phyloP scores from a whole-genome alignment of 2,888 invertebrate species.

The Yponomeuta evonymella region DNA sequence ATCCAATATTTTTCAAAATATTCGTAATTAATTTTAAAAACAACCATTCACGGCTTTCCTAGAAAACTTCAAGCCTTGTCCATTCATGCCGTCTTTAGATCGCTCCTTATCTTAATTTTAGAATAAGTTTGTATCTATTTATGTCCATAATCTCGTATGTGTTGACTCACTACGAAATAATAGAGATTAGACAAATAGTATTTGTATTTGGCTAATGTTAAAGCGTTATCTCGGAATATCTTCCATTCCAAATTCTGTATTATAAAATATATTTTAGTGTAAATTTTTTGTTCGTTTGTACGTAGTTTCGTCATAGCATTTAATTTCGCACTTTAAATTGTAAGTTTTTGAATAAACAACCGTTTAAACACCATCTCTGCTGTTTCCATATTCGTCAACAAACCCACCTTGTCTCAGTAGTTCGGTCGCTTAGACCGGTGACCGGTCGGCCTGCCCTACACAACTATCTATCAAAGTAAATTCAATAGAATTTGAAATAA shows the following conservation, averaged over 20 bases:
- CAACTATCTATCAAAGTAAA: too few relatives aligned
- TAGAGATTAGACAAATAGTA: background rate
- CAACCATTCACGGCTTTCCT: too few relatives aligned
- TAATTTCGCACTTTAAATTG: slow-evolving; percentile 32
- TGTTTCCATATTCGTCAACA: background rate
- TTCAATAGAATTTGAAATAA: too few relatives aligned
- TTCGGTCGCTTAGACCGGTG: too few relatives aligned
- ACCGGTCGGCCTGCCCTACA: too few relatives aligned
- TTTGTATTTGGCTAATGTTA: background rate
- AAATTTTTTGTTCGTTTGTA: background rate
- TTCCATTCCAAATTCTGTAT: slow-evolving; percentile 14
- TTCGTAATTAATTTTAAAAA: too few relatives aligned
- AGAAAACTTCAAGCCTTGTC: background rate
- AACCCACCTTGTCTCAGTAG: too few relatives aligned
- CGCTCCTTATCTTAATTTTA: background rate
- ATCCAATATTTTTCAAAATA: too few relatives aligned
- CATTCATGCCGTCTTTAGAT: background rate
- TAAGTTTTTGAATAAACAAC: slow-evolving; percentile 33
- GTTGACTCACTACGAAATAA: too few relatives aligned
- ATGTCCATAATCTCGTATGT: background rate
- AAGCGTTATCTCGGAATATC: background rate
- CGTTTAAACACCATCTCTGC: slow-evolving; percentile 14
- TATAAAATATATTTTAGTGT: slow-evolving; percentile 8
- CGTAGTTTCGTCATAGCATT: slow-evolving; percentile 25
- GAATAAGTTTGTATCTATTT: background rate